A percentile compares a stretch with the other conserved stretches of the same genome.
Conservation (phyloP, 1,140 invertebrate species). For the Propsilocerus akamusi region DNA sequence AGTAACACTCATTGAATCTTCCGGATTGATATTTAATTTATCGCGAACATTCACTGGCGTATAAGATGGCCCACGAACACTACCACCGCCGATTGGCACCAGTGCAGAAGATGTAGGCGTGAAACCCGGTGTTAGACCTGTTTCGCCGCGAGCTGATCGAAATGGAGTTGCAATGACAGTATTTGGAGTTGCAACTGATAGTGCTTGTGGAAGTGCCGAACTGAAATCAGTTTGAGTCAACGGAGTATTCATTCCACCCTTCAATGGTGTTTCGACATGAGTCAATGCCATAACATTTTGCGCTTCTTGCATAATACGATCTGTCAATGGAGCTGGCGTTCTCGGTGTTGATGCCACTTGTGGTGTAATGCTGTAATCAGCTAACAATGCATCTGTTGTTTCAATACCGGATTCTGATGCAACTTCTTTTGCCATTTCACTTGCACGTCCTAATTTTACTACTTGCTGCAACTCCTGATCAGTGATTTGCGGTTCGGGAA, state of each 20-base stretch:
- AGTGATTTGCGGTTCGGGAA: slow-evolving; percentile 93
- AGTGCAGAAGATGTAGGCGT: slow-evolving; percentile 27
- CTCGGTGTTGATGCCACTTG: slow-evolving; percentile 60
- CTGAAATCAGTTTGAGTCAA: slow-evolving; percentile 77
- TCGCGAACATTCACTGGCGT: slow-evolving; percentile 51
- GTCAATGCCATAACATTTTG: slow-evolving; percentile 97
- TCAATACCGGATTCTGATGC: slow-evolving; percentile 66
- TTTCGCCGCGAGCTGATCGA: slow-evolving; percentile 29
- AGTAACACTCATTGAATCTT: slow-evolving; percentile 48
- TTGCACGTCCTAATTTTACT: slow-evolving; percentile 89
- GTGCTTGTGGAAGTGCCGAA: slow-evolving; percentile 55
- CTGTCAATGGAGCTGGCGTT: slow-evolving; percentile 60
- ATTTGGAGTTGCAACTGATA: slow-evolving; percentile 75
- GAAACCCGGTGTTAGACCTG: slow-evolving; percentile 26
- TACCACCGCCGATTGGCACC: slow-evolving; percentile 15
- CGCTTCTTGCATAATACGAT: slow-evolving; percentile 73
- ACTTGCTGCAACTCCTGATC: slow-evolving; percentile 85
- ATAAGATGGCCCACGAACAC: slow-evolving; percentile 4
- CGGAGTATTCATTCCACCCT: slow-evolving; percentile 89
- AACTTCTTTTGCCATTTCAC: slow-evolving; percentile 81
- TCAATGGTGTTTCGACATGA: slow-evolving; percentile 93
- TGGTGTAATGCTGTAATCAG: slow-evolving; percentile 80
- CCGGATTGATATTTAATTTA: slow-evolving; percentile 87
- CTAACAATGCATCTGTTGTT: slow-evolving; percentile 70
- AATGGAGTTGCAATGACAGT: slow-evolving; percentile 89